Evolutionary conservation across 2,113 vertebrate genomes (phyloP).

Genomic region (rat (Rattus norvegicus)): GRCr8 NC_086019.1:23770501-23771000

Average conservation of each 20-base stretch:
- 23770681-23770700: not conserved
- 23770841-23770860: not conserved
- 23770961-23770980: too few species aligned
- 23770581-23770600: conserved; percentile 7
- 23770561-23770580: conserved; percentile 64
- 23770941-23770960: too few species aligned
- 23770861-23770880: too few species aligned
- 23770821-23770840: not conserved
- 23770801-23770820: not conserved
- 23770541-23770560: conserved; percentile 55
- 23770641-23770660: not conserved
- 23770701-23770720: not conserved
- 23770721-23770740: not conserved
- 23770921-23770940: too few species aligned
- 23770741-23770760: not conserved
- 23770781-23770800: conserved; percentile 10
- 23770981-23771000: too few species aligned
- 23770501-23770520: conserved; percentile 60
- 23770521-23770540: conserved; percentile 71
- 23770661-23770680: not conserved
- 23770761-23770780: not conserved
- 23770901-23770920: too few species aligned
- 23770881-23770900: too few species aligned
- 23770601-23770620: not conserved
- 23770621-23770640: not conserved